These are phyloP conservation scores for Agelas oroides DNA, from an alignment of 37 sponge, comb jelly and placozoan species.

Conservation along the genomic window DNA sequence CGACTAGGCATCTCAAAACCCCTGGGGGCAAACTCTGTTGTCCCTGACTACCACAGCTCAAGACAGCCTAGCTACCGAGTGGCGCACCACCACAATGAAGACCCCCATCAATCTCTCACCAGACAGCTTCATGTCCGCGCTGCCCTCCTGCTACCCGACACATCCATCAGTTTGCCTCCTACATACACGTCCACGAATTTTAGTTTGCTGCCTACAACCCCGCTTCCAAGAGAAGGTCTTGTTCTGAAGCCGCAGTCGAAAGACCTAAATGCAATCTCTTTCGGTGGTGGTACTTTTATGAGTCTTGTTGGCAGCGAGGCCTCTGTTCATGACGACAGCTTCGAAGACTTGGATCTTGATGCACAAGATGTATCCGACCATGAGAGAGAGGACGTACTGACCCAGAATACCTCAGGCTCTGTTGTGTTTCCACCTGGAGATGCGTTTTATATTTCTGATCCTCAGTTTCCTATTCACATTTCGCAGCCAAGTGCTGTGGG, in stretches of 20 bases:
- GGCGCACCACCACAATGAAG: constrained; percentile 1
- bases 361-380: too few species aligned
- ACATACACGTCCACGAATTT: background rate
- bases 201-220: too few species aligned
- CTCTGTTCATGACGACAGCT: constrained; percentile 11
- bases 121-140: constrained; percentile 50
- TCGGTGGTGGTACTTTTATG: background rate
- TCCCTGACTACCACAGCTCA: constrained; percentile 53
- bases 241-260: constrained; percentile 1
- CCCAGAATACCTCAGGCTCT: too few species aligned
- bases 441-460: too few species aligned
- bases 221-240: constrained; percentile 9
- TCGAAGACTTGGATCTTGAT: background rate
- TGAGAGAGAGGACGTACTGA: too few species aligned
- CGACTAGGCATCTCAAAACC: constrained; percentile 76
- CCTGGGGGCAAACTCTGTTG: constrained; percentile 70
- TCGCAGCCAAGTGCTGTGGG: too few species aligned
- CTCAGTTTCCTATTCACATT: too few species aligned
- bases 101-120: background rate
- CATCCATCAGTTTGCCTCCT: background rate
- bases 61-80: background rate
- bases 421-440: too few species aligned
- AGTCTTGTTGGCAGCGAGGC: background rate
- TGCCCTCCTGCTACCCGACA: constrained; percentile 5
- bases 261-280: background rate